These are phyloP conservation scores for Folsomia candida DNA, from an alignment of 2,888 invertebrate genomes.

Conservation along the genomic window DNA sequence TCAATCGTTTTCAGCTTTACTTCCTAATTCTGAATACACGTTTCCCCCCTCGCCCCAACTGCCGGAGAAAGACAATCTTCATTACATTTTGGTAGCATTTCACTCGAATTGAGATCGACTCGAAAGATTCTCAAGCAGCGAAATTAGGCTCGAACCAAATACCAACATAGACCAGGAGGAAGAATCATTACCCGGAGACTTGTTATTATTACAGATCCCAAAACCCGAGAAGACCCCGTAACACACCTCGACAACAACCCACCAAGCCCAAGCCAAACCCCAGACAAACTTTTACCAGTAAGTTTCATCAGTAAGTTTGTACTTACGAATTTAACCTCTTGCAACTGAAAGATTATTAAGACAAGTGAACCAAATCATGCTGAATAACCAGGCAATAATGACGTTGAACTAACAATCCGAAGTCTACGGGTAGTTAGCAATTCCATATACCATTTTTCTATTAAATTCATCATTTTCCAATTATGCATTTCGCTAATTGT, in stretches of 20 bases:
- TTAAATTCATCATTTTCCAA: too few species aligned
- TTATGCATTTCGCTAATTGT: too few species aligned
- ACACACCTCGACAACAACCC: neutral
- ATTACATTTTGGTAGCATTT: neutral
- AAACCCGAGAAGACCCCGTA: neutral
- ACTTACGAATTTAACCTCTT: too few species aligned
- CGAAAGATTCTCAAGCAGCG: conserved; percentile 4
- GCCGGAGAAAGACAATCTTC: neutral
- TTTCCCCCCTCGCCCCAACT: conserved; percentile 1
- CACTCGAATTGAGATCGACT: conserved; percentile 2
- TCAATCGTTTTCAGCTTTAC: conserved; percentile 41
- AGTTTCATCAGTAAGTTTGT: too few species aligned
- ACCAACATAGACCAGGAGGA: neutral
- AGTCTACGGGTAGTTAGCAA: too few species aligned
- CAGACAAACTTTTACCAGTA: too few species aligned
- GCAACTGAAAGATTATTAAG: too few species aligned
- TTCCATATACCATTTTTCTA: too few species aligned
- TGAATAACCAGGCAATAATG: too few species aligned
- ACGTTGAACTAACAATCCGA: too few species aligned
- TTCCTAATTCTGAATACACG: conserved; percentile 20
- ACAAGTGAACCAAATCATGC: too few species aligned
- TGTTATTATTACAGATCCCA: neutral
- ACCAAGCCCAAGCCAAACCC: too few species aligned
- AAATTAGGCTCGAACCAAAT: conserved; percentile 7
- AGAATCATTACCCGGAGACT: conserved; percentile 9